These are phyloP conservation scores for Cheilosia scutellata DNA, from an alignment of 2,888 invertebrate genomes.

Conservation along the genomic window DNA sequence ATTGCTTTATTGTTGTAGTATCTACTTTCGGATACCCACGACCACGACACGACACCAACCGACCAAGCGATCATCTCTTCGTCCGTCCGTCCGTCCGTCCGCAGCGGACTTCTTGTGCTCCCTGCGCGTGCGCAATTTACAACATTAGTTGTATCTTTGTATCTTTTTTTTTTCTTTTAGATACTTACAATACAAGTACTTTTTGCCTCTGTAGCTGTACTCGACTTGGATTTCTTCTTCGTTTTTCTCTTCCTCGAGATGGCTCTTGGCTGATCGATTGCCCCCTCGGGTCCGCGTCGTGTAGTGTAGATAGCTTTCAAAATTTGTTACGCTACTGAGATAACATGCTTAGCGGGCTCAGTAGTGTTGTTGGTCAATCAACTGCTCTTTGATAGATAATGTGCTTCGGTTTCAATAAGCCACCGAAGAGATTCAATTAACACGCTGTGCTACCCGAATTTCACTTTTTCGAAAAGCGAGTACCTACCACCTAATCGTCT, in stretches of 20 bases:
- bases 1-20: slow-evolving; percentile 75
- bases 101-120: slow-evolving; percentile 68
- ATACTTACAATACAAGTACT: slow-evolving; percentile 16
- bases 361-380: slow-evolving; percentile 54
- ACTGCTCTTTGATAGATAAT: slow-evolving; percentile 13
- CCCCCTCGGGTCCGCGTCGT: slow-evolving; percentile 23
- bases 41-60: slow-evolving; percentile 40
- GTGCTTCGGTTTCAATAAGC: slow-evolving; percentile 23
- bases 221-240: slow-evolving; percentile 1
- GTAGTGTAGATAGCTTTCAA: slow-evolving; percentile 33
- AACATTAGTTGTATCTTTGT: slow-evolving; percentile 68
- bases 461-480: slow-evolving; percentile 44
- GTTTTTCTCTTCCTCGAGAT: slow-evolving; percentile 15
- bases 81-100: slow-evolving; percentile 40
- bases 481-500: slow-evolving; percentile 17
- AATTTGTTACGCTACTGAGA: slow-evolving; percentile 60
- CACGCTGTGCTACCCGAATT: slow-evolving; percentile 53
- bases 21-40: slow-evolving; percentile 59
- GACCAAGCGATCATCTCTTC: slow-evolving; percentile 19
- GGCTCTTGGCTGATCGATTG: slow-evolving; percentile 23
- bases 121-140: slow-evolving; percentile 76
- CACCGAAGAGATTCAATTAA: slow-evolving; percentile 54
- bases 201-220: slow-evolving; percentile 15
- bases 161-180: slow-evolving; percentile 35
- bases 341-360: slow-evolving; percentile 45